Percentiles rank a stretch among this genome's conserved stretches.
phyloP scores from a whole-genome alignment of 2,888 invertebrate genomes.

The Resseliella maxima region DNA sequence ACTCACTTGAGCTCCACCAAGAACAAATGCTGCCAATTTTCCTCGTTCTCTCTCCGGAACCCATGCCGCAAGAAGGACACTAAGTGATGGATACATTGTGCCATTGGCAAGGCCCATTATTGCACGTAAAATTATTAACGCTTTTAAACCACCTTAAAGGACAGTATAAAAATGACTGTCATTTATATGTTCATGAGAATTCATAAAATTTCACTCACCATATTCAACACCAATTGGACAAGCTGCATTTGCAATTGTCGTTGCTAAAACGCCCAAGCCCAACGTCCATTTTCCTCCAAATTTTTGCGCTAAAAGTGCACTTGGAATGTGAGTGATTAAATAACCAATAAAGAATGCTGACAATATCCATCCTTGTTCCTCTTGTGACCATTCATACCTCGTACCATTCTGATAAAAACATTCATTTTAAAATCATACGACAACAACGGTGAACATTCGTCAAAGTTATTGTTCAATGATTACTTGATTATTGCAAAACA shows the following conservation, averaged over 20 bases:
- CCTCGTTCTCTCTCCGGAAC: constrained; percentile 82
- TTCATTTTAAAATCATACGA: too few species aligned
- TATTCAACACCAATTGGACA: constrained; percentile 78
- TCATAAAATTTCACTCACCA: not conserved
- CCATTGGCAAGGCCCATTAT: constrained; percentile 88
- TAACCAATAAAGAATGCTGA: constrained; percentile 90
- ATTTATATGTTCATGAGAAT: not conserved
- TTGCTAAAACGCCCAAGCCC: constrained; percentile 83
- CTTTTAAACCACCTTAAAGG: constrained; percentile 62
- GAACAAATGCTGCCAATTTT: constrained; percentile 81
- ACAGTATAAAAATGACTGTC: not conserved
- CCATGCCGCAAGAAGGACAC: constrained; percentile 84
- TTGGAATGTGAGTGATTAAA: constrained; percentile 84
- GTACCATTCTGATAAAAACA: not conserved
- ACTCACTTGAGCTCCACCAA: constrained; percentile 81
- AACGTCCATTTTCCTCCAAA: constrained; percentile 89
- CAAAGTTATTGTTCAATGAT: too few species aligned
- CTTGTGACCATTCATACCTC: constrained; percentile 75
- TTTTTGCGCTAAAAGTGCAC: constrained; percentile 81
- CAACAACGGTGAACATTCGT: too few species aligned
- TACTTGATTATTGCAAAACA: too few species aligned
- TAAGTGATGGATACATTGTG: constrained; percentile 85
- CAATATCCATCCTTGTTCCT: constrained; percentile 80
- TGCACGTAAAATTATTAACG: constrained; percentile 77
- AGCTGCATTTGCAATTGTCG: constrained; percentile 82